These are phyloP conservation scores for Trichoplusia ni DNA, from an alignment of 1,140 invertebrate species.

Conservation along the genomic window DNA sequence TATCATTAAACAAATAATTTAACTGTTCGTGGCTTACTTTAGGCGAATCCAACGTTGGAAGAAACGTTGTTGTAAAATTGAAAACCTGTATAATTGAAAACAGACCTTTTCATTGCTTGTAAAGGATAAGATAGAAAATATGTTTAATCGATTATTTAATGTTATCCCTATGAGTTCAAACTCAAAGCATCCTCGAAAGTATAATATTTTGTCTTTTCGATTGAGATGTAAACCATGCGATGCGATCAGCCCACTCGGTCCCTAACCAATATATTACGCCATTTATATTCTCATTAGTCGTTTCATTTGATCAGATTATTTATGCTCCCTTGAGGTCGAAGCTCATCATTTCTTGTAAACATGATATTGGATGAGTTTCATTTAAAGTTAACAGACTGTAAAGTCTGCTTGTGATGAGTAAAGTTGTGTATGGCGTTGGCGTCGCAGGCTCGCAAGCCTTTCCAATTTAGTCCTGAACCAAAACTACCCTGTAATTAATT, in stretches of 20 bases:
- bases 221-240: constrained; percentile 11
- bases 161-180: too few relatives aligned
- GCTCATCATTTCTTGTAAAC: constrained; percentile 62
- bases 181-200: neutral
- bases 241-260: constrained; percentile 41
- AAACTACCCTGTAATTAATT: too few relatives aligned
- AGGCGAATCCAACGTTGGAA: too few relatives aligned
- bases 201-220: neutral
- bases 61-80: too few relatives aligned
- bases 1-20: too few relatives aligned
- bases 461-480: too few relatives aligned
- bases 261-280: constrained; percentile 68
- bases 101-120: too few relatives aligned
- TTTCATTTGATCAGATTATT: constrained; percentile 71
- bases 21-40: too few relatives aligned
- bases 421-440: neutral
- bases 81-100: too few relatives aligned
- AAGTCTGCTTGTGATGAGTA: constrained; percentile 32
- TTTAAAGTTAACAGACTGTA: constrained; percentile 53
- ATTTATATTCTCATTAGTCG: constrained; percentile 75
- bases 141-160: too few relatives aligned
- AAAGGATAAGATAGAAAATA: too few relatives aligned
- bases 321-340: constrained; percentile 56
- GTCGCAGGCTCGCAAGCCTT: too few relatives aligned
- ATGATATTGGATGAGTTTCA: constrained; percentile 50